These are phyloP conservation scores for Elephas maximus DNA, from an alignment of 2,113 vertebrate genomes.

Conservation along the genomic window DNA sequence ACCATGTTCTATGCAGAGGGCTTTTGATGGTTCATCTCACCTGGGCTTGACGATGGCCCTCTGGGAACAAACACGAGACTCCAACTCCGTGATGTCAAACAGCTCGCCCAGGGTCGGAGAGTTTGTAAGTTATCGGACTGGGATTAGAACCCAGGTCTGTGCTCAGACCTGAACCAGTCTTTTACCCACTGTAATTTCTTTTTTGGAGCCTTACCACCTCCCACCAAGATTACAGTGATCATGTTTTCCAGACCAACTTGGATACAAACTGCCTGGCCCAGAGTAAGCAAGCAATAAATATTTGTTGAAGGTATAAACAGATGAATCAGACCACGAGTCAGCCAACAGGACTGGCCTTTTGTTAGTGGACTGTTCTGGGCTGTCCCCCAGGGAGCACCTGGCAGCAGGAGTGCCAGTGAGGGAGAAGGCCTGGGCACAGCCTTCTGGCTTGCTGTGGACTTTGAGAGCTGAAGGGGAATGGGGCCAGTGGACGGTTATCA, in stretches of 20 bases:
- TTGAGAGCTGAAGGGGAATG: accelerated
- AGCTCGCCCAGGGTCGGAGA: neutral
- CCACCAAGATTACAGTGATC: neutral
- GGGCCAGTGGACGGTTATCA: neutral
- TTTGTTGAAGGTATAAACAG: neutral
- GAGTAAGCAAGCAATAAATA: neutral
- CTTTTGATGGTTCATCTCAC: accelerated
- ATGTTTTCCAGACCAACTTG: neutral
- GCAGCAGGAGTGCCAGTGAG: neutral
- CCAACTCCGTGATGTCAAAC: accelerated
- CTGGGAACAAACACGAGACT: neutral
- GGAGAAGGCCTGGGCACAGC: no score
- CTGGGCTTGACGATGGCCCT: neutral
- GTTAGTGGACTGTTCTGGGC: neutral
- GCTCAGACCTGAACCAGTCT: neutral
- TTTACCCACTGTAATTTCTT: neutral
- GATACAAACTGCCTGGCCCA: neutral
- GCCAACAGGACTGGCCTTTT: neutral
- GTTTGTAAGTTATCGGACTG: neutral
- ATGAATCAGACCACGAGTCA: accelerated
- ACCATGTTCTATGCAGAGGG: accelerated
- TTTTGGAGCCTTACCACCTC: neutral
- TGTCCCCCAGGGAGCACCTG: neutral
- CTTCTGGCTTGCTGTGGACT: neutral
- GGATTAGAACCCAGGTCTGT: neutral